Conservation (phyloP, 2,888 invertebrate genomes). For the Meganola albula region DNA sequence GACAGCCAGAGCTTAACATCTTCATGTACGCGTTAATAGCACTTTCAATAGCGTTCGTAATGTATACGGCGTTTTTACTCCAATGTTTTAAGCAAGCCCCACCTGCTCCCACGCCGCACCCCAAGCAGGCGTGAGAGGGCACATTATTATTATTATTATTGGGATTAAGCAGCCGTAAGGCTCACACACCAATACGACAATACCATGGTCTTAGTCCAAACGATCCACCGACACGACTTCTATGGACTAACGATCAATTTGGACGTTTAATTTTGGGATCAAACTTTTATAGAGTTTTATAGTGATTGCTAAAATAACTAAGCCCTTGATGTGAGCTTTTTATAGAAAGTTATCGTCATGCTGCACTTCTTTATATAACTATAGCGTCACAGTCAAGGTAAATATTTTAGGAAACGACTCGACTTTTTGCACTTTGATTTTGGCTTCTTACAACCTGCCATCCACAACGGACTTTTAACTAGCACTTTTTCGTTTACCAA, state of each 20-base stretch:
- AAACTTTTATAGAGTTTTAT: constrained; percentile 52
- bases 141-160: constrained; percentile 29
- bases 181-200: constrained; percentile 30
- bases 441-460: constrained; percentile 13
- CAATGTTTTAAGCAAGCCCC: constrained; percentile 91
- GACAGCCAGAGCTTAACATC: constrained; percentile 93
- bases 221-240: constrained; percentile 36
- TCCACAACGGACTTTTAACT: constrained; percentile 18
- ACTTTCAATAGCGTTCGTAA: constrained; percentile 88
- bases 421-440: constrained; percentile 13
- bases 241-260: constrained; percentile 37
- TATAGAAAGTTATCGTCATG: no score
- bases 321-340: constrained; percentile 18
- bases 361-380: no score
- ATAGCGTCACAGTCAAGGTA: no score
- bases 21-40: constrained; percentile 96
- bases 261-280: constrained; percentile 63
- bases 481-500: constrained; percentile 22
- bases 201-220: constrained; percentile 35
- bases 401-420: no score
- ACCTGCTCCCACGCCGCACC: constrained; percentile 79
- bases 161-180: constrained; percentile 35
- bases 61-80: constrained; percentile 93
- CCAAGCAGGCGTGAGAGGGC: constrained; percentile 80
- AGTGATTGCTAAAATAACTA: constrained; percentile 21